Conservation (phyloP, 92 coral and sea anemone genomes). For the Phenganax subtilis region DNA sequence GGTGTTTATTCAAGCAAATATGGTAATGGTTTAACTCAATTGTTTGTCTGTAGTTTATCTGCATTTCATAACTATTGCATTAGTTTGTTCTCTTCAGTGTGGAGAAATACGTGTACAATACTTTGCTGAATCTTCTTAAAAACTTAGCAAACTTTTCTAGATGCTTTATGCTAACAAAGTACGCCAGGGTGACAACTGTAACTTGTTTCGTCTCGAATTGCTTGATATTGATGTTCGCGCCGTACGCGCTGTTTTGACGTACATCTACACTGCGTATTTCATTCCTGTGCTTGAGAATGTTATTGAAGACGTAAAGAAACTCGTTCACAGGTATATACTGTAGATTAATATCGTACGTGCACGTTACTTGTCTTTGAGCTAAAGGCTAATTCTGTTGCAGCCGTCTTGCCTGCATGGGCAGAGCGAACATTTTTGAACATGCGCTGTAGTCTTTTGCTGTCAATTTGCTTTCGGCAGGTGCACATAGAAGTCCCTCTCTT, state of each 20-base stretch:
- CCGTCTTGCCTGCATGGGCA: too few relatives aligned
- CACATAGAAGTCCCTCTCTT: background rate
- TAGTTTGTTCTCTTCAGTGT: too few relatives aligned
- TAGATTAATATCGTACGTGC: too few relatives aligned
- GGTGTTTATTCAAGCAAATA: too few relatives aligned
- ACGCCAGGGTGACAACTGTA: slow-evolving; percentile 1
- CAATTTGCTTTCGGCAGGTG: too few relatives aligned
- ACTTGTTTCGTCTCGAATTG: slow-evolving; percentile 6
- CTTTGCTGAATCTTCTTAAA: background rate
- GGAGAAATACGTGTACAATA: background rate
- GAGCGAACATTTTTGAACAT: too few relatives aligned
- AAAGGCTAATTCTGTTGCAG: too few relatives aligned
- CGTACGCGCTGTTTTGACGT: slow-evolving; percentile 39
- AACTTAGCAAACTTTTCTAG: background rate
- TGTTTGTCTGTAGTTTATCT: too few relatives aligned
- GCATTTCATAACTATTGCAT: background rate
- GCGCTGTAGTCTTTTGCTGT: too few relatives aligned
- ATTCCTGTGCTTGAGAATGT: slow-evolving; percentile 17
- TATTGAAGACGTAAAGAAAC: slow-evolving; percentile 18
- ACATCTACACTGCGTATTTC: slow-evolving; percentile 30
- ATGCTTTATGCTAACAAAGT: background rate
- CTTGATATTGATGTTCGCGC: slow-evolving; percentile 37
- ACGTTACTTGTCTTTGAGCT: too few relatives aligned
- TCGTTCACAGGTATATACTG: slow-evolving; percentile 1
- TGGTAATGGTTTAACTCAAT: too few relatives aligned